Conservation (phyloP, 2,113 vertebrate species). For the Cyphomyrus discorhynchus region DNA sequence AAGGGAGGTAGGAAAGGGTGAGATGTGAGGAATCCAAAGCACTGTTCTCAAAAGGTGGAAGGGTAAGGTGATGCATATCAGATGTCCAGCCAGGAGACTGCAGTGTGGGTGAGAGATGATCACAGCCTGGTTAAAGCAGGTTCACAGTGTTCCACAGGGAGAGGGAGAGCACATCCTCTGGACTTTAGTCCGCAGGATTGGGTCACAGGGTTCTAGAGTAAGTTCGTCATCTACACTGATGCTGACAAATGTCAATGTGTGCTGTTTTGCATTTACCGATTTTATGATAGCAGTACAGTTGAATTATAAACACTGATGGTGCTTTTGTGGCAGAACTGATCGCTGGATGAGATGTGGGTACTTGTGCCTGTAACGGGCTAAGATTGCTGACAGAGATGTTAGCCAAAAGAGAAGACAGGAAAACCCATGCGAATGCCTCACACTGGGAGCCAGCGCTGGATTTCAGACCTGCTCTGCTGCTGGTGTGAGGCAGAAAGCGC, state of each 20-base stretch:
- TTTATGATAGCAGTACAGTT: neutral
- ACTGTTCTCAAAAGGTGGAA: neutral
- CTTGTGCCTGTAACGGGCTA: neutral
- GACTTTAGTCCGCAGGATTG: neutral
- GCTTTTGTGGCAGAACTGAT: neutral
- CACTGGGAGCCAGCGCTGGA: neutral
- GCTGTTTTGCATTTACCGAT: neutral
- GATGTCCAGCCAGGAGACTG: neutral
- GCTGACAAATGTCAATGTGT: neutral
- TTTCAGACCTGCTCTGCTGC: neutral
- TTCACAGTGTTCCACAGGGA: neutral
- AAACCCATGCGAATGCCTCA: neutral
- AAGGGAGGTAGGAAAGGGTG: neutral
- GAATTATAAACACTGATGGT: neutral
- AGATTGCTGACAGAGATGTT: neutral
- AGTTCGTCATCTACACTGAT: neutral
- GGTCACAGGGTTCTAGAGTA: neutral
- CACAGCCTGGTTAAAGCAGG: neutral
- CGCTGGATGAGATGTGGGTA: neutral
- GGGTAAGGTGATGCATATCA: neutral
- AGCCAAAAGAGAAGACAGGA: neutral
- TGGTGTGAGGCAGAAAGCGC: neutral
- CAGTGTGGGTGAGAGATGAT: neutral
- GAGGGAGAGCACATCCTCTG: neutral
- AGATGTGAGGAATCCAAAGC: neutral